phyloP scores from a whole-genome alignment of 2,888 invertebrate genomes.

The Leucoptera coffeella region DNA sequence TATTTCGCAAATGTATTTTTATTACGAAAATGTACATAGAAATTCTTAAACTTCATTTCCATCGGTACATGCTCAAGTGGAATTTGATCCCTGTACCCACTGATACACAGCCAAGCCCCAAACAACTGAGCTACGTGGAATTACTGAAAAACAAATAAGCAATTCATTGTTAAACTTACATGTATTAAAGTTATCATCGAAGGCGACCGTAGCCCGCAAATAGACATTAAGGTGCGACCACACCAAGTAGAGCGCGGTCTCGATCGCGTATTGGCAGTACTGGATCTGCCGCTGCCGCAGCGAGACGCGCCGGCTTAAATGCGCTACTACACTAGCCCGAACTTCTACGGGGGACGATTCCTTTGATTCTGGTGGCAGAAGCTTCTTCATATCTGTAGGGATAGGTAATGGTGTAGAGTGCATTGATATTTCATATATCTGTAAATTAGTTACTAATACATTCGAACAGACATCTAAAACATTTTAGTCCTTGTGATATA shows the following conservation, averaged over 20 bases:
- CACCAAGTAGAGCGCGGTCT: constrained; percentile 66
- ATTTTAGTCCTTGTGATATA: too few relatives aligned
- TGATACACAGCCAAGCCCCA: too few relatives aligned
- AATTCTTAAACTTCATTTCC: too few relatives aligned
- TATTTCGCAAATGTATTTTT: too few relatives aligned
- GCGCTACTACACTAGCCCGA: constrained; percentile 13
- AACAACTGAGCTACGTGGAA: too few relatives aligned
- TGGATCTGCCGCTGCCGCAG: constrained; percentile 47
- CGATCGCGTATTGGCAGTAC: constrained; percentile 60
- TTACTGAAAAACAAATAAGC: too few relatives aligned
- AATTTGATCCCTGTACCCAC: too few relatives aligned
- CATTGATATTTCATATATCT: not conserved
- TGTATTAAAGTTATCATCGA: not conserved
- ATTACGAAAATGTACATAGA: too few relatives aligned
- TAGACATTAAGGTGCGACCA: constrained; percentile 74
- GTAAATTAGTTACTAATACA: too few relatives aligned
- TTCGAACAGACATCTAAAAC: too few relatives aligned
- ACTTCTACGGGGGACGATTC: constrained; percentile 15
- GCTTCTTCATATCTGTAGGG: constrained; percentile 46
- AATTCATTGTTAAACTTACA: too few relatives aligned
- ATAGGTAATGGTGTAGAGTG: not conserved
- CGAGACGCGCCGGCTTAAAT: constrained; percentile 12
- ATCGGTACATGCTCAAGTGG: too few relatives aligned
- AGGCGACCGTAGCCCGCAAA: constrained; percentile 55
- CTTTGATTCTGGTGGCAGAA: constrained; percentile 16